A percentile compares a stretch with the other conserved stretches of the same genome.
These are phyloP conservation scores for Hetaerina americana DNA, from an alignment of 1,140 invertebrate species.

Conservation along the genomic window DNA sequence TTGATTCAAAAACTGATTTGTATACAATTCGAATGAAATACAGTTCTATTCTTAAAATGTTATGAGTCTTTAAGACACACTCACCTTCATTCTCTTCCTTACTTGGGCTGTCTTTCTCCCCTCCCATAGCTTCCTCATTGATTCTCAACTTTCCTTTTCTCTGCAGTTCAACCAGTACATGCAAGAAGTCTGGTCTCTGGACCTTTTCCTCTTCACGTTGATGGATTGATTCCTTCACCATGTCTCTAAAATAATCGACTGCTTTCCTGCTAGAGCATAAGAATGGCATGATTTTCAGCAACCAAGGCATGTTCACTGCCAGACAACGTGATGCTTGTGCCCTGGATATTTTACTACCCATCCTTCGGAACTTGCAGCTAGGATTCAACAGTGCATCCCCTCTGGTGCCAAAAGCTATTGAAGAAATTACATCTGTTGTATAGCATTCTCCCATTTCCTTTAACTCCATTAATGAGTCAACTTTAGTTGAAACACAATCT, in stretches of 20 bases:
- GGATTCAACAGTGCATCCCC: neutral
- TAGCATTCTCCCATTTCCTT: neutral
- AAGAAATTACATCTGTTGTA: neutral
- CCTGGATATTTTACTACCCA: neutral
- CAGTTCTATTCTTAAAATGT: too few species aligned
- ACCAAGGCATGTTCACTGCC: neutral
- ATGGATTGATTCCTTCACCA: neutral
- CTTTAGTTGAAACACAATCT: neutral
- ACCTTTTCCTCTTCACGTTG: neutral
- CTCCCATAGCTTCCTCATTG: neutral
- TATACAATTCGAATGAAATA: too few species aligned
- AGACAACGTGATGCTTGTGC: neutral
- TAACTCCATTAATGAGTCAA: neutral
- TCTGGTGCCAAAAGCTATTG: neutral
- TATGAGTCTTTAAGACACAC: too few species aligned
- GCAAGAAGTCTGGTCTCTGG: neutral
- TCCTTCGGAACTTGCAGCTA: neutral
- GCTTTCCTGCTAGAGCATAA: neutral
- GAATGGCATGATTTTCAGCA: neutral
- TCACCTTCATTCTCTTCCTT: neutral
- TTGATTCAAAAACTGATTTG: too few species aligned
- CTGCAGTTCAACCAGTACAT: neutral
- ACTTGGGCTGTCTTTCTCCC: neutral
- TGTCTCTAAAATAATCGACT: neutral
- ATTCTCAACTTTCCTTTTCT: neutral